Evolutionary conservation across 2,888 invertebrate species (phyloP).

Genomic region (Rugalucina vietnamica): DNA sequence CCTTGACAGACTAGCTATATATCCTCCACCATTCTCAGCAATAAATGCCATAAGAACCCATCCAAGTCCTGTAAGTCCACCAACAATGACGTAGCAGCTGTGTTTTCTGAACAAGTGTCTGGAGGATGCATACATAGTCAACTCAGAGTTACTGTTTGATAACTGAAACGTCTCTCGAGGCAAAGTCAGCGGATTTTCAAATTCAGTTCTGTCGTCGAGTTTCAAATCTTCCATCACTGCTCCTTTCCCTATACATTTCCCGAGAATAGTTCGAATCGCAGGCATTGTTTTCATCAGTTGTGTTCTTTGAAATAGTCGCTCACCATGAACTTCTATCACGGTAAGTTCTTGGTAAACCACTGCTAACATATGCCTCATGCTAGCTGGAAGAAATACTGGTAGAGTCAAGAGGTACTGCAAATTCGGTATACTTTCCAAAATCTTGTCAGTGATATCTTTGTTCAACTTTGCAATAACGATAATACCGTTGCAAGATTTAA

Average conservation of each 20-base stretch:
- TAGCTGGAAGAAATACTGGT: too few relatives aligned
- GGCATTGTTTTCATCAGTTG: neutral
- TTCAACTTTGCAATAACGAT: too few relatives aligned
- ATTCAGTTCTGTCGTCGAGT: neutral
- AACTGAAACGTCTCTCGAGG: neutral
- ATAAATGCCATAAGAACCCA: conserved; percentile 70
- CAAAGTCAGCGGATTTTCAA: neutral
- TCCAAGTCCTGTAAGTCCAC: conserved; percentile 74
- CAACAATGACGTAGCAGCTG: conserved; percentile 69
- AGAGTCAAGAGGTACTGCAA: too few relatives aligned
- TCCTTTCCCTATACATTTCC: neutral
- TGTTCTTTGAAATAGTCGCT: too few relatives aligned
- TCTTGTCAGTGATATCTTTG: too few relatives aligned
- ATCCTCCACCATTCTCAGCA: conserved; percentile 64
- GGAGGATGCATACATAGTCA: neutral
- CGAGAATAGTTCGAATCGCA: too few relatives aligned
- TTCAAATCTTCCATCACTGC: neutral
- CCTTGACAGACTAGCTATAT: conserved; percentile 67
- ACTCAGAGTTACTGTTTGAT: neutral
- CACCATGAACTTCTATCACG: too few relatives aligned
- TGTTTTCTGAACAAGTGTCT: conserved; percentile 52
- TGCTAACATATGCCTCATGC: too few relatives aligned
- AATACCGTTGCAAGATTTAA: too few relatives aligned
- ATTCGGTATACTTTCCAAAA: too few relatives aligned
- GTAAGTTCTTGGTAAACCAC: too few relatives aligned